Base-by-base conservation (phyloP, 2,888 invertebrate genomes). In the Drosophila hamatofila region DNA sequence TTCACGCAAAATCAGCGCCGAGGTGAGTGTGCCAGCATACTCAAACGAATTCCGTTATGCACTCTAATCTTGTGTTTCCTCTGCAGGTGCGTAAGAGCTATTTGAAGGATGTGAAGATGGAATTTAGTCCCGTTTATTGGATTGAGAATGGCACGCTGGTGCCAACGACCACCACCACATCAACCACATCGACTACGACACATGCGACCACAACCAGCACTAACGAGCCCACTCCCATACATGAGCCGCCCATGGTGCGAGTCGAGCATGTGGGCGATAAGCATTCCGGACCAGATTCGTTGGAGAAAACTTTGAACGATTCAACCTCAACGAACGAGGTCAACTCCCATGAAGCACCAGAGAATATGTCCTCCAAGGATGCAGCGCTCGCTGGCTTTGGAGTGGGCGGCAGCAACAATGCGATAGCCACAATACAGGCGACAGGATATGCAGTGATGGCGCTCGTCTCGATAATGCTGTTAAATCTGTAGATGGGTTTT, bases 61-160 rank as follows among this genome's bases (percentile, higher is more conserved):
- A 35, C 1, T 48, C 11, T n/a, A 49, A 37, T 51, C 21, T 42
- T 21, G 12, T 18, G n/a, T 14, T 44, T 11, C 42, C 0, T 6
- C 11, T 48, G 1, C 60, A 92, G 93, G 92, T 92, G 35, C 92
- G 91, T 61, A 96, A 96, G 90, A 94, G 95, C 65, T 95, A 94
- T 18, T 93, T 96, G 90, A 93, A 94, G 76, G 96, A 96, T 88
- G 94, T 97, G 0, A 94, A 94, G 78, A 94, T 96, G 8, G 95
- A 96, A 78, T 96, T 96, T 81, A 96, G 96, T n/a, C 95, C 95
- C 33, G 94, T 96, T 54, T 97, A 96, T 92, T 97, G 95, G 93
- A 92, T 96, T 49, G 94, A 94, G 58, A 97, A 97, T 92, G 95
- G 96, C 80, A 96, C 95, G 18, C 92, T 96, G 44, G 96, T 97